Percentiles rank a stretch among this genome's conserved stretches.
Conservation (phyloP, 2,888 invertebrate species). For the Xylota segnis region DNA sequence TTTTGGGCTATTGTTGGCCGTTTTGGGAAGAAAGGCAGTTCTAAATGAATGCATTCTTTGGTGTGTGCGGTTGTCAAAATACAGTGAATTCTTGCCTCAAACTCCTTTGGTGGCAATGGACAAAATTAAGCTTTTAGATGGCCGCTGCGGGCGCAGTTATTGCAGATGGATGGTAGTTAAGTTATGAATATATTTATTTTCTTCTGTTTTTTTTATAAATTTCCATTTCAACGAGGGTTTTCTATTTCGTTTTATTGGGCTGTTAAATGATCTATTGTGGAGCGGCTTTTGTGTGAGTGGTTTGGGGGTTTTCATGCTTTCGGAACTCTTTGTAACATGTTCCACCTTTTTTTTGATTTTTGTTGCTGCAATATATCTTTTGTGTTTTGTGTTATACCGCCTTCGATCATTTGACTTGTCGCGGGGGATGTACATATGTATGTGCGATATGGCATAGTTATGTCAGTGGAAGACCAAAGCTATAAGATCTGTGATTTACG, state of each 20-base stretch:
- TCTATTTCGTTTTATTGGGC: constrained; percentile 7
- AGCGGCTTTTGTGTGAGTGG: neutral
- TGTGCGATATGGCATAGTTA: too few relatives aligned
- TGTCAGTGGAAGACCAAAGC: too few relatives aligned
- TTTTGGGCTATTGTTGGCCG: constrained; percentile 25
- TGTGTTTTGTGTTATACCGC: too few relatives aligned
- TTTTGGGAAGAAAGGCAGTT: constrained; percentile 23
- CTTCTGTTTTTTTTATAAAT: too few relatives aligned
- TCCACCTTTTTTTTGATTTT: too few relatives aligned
- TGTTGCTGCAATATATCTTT: too few relatives aligned
- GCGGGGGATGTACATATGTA: too few relatives aligned
- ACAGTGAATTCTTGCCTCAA: constrained; percentile 12
- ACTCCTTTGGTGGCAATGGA: constrained; percentile 58
- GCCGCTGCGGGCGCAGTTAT: constrained; percentile 47
- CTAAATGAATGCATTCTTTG: constrained; percentile 41
- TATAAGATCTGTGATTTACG: too few relatives aligned
- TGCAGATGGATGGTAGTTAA: constrained; percentile 45
- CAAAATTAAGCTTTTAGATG: constrained; percentile 52
- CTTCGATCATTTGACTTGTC: too few relatives aligned
- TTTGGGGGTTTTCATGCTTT: neutral
- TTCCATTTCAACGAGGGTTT: neutral
- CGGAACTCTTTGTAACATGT: neutral
- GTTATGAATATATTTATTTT: constrained; percentile 58
- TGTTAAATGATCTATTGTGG: constrained; percentile 40
- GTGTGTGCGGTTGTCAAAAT: constrained; percentile 17